Evolutionary conservation across 2,797 vertebrate genomes (phyloP).

Genomic region (Zalophus californianus): DNA sequence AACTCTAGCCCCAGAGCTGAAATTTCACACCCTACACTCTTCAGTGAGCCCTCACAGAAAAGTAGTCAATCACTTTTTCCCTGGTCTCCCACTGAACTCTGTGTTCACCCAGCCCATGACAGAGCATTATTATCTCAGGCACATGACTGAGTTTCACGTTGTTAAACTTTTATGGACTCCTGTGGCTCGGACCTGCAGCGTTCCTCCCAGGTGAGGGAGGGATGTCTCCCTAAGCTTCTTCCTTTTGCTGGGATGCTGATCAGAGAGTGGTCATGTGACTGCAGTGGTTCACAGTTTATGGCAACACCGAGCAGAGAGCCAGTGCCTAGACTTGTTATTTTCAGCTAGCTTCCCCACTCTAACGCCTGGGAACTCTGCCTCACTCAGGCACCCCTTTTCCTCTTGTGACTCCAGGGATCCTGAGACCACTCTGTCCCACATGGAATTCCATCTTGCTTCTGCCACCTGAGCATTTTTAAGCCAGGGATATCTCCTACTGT

Average conservation of each 20-base stretch:
- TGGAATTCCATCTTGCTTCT: not conserved
- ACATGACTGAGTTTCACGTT: not conserved
- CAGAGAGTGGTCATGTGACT: not conserved
- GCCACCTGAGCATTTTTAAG: not conserved
- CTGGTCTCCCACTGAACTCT: not conserved
- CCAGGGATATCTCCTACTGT: not conserved
- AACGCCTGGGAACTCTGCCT: not conserved
- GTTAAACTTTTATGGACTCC: not conserved
- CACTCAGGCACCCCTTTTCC: not conserved
- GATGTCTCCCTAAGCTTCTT: not conserved
- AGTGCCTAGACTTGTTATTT: not conserved
- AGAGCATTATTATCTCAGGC: not conserved
- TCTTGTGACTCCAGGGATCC: not conserved
- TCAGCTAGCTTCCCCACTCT: not conserved
- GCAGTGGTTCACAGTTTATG: not conserved
- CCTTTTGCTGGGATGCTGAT: not conserved
- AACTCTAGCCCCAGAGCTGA: too few relatives aligned
- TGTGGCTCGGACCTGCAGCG: too few relatives aligned
- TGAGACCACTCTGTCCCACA: not conserved
- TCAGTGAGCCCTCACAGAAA: too few relatives aligned
- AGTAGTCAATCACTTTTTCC: not conserved
- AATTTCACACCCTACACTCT: too few relatives aligned
- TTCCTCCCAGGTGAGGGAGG: too few relatives aligned
- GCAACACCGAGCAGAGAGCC: not conserved
- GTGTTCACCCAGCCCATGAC: not conserved